Evolutionary conservation across 2,888 invertebrate species (phyloP).

Genomic region (Digitonthophagus gazella): DNA sequence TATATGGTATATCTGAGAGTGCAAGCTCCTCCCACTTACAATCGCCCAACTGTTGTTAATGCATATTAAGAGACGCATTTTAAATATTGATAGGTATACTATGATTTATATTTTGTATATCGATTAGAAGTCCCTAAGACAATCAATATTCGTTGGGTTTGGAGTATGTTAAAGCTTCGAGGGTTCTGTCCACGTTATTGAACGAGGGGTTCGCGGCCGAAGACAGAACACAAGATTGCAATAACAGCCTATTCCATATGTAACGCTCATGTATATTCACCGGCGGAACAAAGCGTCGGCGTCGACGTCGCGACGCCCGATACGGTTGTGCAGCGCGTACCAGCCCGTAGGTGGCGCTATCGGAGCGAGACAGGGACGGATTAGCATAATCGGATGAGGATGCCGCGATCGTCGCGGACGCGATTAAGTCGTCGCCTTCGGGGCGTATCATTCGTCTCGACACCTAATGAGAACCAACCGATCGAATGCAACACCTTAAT

Average conservation of each 20-base stretch:
- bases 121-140: neutral
- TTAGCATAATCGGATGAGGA: slow-evolving; percentile 52
- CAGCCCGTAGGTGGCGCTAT: slow-evolving; percentile 37
- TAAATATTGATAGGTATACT: no score
- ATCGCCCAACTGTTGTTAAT: no score
- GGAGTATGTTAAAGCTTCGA: neutral
- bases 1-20: no score
- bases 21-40: no score
- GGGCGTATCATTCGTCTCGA: neutral
- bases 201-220: slow-evolving; percentile 22
- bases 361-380: slow-evolving; percentile 47
- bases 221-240: slow-evolving; percentile 42
- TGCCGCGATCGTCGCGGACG: slow-evolving; percentile 34
- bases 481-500: neutral
- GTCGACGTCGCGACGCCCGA: slow-evolving; percentile 48
- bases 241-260: slow-evolving; percentile 52
- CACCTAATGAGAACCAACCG: neutral
- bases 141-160: neutral
- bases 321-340: slow-evolving; percentile 35
- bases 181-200: neutral
- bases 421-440: neutral
- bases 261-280: slow-evolving; percentile 53
- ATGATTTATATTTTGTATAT: no score
- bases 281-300: slow-evolving; percentile 47
- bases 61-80: no score